Evolutionary conservation across 2,113 vertebrate genomes (phyloP).

Genomic region (Hippocampus comes): DNA sequence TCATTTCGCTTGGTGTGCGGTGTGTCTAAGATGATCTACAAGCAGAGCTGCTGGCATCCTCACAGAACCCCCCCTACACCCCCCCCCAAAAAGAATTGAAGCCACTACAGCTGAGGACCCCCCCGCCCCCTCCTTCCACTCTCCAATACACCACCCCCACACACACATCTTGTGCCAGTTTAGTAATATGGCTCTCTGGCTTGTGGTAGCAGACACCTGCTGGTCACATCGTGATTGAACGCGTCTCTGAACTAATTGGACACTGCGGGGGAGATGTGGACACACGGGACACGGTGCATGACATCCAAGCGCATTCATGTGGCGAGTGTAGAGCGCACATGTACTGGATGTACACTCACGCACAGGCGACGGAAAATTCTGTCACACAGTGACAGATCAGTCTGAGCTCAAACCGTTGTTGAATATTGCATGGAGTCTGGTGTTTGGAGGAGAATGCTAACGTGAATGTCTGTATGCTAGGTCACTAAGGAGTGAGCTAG

Average conservation of each 20-base stretch:
- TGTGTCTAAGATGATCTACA: conserved; percentile 39
- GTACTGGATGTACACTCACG: conserved; percentile 1
- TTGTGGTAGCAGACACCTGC: conserved; percentile 54
- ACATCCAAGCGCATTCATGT: conserved; percentile 5
- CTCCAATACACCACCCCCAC: not conserved
- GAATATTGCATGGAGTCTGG: conserved; percentile 54
- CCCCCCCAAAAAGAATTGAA: conserved; percentile 28
- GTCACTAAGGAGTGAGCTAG: conserved; percentile 53
- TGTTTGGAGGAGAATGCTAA: conserved; percentile 29
- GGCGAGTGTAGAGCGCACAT: not conserved
- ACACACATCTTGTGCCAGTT: conserved; percentile 33
- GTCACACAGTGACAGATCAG: conserved; percentile 49
- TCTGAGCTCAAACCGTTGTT: conserved; percentile 43
- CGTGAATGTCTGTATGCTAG: conserved; percentile 6
- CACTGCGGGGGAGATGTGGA: conserved; percentile 49
- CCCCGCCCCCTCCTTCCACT: not conserved
- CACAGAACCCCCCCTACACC: conserved; percentile 21
- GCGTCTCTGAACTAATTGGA: conserved; percentile 65
- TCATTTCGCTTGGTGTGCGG: too few relatives aligned
- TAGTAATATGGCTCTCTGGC: conserved; percentile 56
- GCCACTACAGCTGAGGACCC: conserved; percentile 30
- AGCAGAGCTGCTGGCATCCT: conserved; percentile 58
- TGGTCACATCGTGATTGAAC: conserved; percentile 64
- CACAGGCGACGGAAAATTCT: conserved; percentile 9
- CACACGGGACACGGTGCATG: conserved; percentile 34